Evolutionary conservation across 2,113 vertebrate species (phyloP).

Genomic region (Dasyurus viverrinus): DNA sequence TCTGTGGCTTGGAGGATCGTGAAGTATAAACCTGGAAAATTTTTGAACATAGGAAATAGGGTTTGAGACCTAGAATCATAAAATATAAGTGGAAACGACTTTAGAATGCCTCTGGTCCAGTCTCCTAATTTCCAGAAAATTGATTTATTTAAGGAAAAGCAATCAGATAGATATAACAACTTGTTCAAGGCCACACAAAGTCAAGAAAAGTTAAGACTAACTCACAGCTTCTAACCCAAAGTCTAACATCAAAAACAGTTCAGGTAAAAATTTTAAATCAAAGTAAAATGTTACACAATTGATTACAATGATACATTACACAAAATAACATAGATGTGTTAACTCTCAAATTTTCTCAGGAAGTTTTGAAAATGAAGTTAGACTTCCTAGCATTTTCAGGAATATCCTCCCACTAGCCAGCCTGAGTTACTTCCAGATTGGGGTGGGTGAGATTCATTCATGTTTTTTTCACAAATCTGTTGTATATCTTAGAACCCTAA

Average conservation of each 20-base stretch:
- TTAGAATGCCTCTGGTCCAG: neutral
- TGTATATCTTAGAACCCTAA: neutral
- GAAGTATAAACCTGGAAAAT: too few relatives aligned
- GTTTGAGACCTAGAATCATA: neutral
- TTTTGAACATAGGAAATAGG: neutral
- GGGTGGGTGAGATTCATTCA: neutral
- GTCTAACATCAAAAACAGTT: neutral
- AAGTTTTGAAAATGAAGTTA: neutral
- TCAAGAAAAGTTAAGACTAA: neutral
- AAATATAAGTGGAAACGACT: neutral
- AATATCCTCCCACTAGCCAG: constrained; percentile 16
- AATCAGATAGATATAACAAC: neutral
- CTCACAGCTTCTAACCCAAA: neutral
- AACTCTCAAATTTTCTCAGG: neutral
- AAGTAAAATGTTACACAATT: too few relatives aligned
- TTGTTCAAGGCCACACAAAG: neutral
- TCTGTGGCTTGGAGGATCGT: too few relatives aligned
- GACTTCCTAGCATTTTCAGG: constrained; percentile 7
- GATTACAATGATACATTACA: neutral
- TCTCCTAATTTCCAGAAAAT: neutral
- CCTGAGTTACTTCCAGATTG: neutral
- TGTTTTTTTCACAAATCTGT: neutral
- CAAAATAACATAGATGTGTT: neutral
- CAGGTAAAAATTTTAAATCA: neutral
- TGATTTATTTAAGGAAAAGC: neutral